phyloP scores from a whole-genome alignment of 2,888 invertebrate species.

The Drosophila tanythrix region DNA sequence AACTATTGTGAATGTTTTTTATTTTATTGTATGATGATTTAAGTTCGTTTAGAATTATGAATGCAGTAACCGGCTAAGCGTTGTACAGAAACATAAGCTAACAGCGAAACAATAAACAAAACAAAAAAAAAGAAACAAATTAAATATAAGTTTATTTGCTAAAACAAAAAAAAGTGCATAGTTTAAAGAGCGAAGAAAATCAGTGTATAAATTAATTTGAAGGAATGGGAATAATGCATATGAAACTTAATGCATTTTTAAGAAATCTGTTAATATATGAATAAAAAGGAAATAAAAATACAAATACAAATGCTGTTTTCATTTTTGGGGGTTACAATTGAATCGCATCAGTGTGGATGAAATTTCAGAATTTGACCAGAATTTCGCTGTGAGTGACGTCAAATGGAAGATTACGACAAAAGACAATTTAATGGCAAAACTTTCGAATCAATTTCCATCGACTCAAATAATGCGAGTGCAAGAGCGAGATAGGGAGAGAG shows the following conservation, averaged over 20 bases:
- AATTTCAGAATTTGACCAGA: constrained; percentile 1
- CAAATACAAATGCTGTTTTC: constrained; percentile 10
- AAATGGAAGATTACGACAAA: constrained; percentile 67
- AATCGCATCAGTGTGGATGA: neutral
- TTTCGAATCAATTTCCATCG: constrained; percentile 82
- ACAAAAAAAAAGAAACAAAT: constrained; percentile 13
- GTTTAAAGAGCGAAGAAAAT: constrained; percentile 39
- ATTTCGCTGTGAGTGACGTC: constrained; percentile 34
- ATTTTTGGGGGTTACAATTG: constrained; percentile 11
- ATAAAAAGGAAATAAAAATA: constrained; percentile 67
- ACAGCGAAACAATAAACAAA: constrained; percentile 42
- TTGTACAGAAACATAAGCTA: constrained; percentile 43
- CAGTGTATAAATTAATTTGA: constrained; percentile 64
- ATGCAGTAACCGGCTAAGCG: constrained; percentile 24
- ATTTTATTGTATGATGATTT: constrained; percentile 39
- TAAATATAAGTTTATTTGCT: constrained; percentile 63
- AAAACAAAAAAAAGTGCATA: constrained; percentile 34
- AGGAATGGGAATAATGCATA: constrained; percentile 66
- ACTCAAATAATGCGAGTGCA: constrained; percentile 28
- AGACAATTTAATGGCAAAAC: constrained; percentile 81
- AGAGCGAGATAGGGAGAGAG: neutral
- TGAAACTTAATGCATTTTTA: constrained; percentile 82
- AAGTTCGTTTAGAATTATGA: constrained; percentile 39
- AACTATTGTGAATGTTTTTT: constrained; percentile 68
- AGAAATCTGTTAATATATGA: constrained; percentile 84